Conservation (phyloP, 2,113 vertebrate genomes). For the Atherinomorus stipes region DNA sequence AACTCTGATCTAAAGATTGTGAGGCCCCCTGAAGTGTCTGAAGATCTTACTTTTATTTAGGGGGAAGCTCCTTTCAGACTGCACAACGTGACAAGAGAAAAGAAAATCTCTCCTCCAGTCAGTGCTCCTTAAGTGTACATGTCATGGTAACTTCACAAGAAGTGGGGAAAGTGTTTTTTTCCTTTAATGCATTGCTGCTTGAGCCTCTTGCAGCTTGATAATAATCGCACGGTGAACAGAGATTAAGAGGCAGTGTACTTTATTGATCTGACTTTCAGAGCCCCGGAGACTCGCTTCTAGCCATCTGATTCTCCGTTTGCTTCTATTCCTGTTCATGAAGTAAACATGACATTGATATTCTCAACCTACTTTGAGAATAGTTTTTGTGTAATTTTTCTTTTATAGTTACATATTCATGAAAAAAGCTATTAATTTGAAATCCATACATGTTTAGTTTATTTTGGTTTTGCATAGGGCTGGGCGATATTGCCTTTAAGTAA, state of each 20-base stretch:
- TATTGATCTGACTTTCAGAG: conserved; percentile 22
- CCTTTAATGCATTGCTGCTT: neutral
- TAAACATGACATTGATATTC: neutral
- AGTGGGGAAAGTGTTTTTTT: neutral
- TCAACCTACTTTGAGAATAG: neutral
- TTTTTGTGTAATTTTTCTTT: no score
- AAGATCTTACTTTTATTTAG: neutral
- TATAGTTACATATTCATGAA: no score
- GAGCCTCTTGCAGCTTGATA: conserved; percentile 25
- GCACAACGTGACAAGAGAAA: conserved; percentile 19
- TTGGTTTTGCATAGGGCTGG: no score
- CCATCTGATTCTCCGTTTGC: neutral
- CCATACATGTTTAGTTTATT: no score
- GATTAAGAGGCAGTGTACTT: conserved; percentile 7
- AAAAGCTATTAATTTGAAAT: no score
- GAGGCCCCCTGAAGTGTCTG: neutral
- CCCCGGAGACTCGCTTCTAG: neutral
- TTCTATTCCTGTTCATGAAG: neutral
- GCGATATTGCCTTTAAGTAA: no score
- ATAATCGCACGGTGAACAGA: conserved; percentile 23
- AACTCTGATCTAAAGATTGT: neutral
- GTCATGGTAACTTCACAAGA: conserved; percentile 49
- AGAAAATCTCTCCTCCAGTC: conserved; percentile 12
- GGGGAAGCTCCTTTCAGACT: conserved; percentile 22
- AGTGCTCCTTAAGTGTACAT: conserved; percentile 14